A percentile compares a stretch with the other conserved stretches of the same genome.
Evolutionary conservation across 1,140 invertebrate species (phyloP).

Genomic region (Aricia agestis): DNA sequence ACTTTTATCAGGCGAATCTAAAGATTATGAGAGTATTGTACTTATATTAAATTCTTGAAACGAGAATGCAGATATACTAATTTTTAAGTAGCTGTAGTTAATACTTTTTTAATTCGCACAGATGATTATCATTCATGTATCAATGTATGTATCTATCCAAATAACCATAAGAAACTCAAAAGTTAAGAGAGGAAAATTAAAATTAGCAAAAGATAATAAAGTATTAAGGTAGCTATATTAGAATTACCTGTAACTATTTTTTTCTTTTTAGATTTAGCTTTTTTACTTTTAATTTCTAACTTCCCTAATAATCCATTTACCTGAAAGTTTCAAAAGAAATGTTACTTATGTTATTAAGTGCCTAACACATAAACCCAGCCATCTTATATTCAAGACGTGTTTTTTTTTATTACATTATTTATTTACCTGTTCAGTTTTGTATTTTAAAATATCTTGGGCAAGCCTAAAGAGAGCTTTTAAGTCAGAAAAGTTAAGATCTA

Average conservation of each 20-base stretch:
- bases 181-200: no score
- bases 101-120: no score
- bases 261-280: conserved; percentile 41
- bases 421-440: conserved; percentile 80
- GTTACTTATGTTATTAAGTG: no score
- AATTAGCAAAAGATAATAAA: no score
- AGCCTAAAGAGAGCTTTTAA: conserved; percentile 76
- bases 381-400: no score
- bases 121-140: no score
- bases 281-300: conserved; percentile 42
- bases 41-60: not conserved
- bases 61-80: no score
- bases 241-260: conserved; percentile 25
- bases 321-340: conserved; percentile 25
- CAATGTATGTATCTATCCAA: no score
- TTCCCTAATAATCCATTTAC: conserved; percentile 53
- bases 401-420: not conserved
- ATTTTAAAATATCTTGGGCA: conserved; percentile 80
- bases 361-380: no score
- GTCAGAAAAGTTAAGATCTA: conserved; percentile 75
- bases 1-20: conserved; percentile 45
- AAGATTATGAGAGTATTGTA: conserved; percentile 17
- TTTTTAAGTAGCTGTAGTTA: no score
- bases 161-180: no score
- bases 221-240: not conserved